Percentiles rank a stretch among this genome's conserved stretches.
phyloP scores from a whole-genome alignment of 2,797 vertebrate species.

The Cynodonichthys magdalenae region DNA sequence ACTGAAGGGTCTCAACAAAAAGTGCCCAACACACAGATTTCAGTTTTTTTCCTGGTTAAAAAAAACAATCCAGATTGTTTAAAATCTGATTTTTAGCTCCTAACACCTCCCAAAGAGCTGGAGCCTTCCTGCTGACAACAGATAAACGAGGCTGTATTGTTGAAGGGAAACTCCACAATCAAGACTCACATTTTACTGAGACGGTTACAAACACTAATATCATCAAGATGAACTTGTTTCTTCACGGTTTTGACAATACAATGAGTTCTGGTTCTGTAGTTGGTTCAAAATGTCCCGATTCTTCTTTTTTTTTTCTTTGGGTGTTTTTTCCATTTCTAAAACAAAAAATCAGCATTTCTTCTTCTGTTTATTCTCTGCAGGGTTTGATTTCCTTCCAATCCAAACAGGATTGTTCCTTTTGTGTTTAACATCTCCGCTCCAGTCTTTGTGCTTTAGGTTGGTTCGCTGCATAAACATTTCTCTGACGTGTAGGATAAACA shows the following conservation, averaged over 20 bases:
- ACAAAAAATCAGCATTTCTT: slow-evolving; percentile 45
- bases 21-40: too few relatives aligned
- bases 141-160: neutral
- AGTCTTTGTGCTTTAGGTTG: slow-evolving; percentile 33
- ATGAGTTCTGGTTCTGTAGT: slow-evolving; percentile 25
- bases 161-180: neutral
- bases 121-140: neutral
- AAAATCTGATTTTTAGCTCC: too few relatives aligned
- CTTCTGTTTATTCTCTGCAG: slow-evolving; percentile 43
- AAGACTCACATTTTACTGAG: neutral
- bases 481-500: slow-evolving; percentile 61
- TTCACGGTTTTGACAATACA: slow-evolving; percentile 30
- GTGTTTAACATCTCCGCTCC: slow-evolving; percentile 32
- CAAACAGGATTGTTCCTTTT: slow-evolving; percentile 39
- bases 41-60: too few relatives aligned
- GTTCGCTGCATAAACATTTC: slow-evolving; percentile 65
- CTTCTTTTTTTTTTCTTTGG: slow-evolving; percentile 32
- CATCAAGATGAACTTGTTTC: slow-evolving; percentile 19
- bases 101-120: too few relatives aligned
- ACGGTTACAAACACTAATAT: slow-evolving; percentile 21
- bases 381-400: slow-evolving; percentile 54
- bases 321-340: slow-evolving; percentile 51
- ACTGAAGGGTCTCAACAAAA: too few relatives aligned
- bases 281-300: slow-evolving; percentile 39
- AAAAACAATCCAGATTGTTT: too few relatives aligned